Percentiles rank a stretch among this genome's conserved stretches.
phyloP scores from a whole-genome alignment of 2,113 vertebrate species.

The Heterotilapia buettikoferi region DNA sequence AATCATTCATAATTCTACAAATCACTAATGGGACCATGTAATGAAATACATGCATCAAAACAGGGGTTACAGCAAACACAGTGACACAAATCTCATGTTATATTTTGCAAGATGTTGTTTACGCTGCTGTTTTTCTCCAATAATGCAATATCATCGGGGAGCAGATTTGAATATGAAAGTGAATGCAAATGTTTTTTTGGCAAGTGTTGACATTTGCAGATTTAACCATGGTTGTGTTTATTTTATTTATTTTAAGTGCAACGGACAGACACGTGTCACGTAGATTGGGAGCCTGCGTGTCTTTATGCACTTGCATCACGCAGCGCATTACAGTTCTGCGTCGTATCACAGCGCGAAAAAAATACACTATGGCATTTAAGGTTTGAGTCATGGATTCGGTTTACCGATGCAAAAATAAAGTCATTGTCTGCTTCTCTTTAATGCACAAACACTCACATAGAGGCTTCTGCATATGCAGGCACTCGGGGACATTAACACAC shows the following conservation, averaged over 20 bases:
- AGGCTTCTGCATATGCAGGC: background rate
- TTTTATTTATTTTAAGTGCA: background rate
- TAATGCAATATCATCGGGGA: background rate
- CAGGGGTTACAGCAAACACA: background rate
- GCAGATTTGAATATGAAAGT: slow-evolving; percentile 44
- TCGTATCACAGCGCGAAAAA: background rate
- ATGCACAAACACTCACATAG: background rate
- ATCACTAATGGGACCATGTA: slow-evolving; percentile 4
- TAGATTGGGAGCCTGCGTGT: background rate
- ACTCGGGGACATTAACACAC: background rate
- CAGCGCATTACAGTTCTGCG: background rate
- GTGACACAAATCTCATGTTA: background rate
- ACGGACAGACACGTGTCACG: background rate
- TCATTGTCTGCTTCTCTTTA: background rate
- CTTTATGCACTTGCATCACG: background rate
- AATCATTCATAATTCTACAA: slow-evolving; percentile 1
- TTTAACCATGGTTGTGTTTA: slow-evolving; percentile 28
- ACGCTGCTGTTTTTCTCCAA: background rate
- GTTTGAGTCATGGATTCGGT: background rate
- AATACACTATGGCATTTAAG: background rate
- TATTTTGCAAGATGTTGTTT: slow-evolving; percentile 11
- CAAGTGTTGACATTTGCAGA: slow-evolving; percentile 34
- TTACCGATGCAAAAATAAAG: background rate
- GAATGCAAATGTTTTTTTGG: slow-evolving; percentile 23
- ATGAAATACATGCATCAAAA: slow-evolving; percentile 38